Percentiles rank a stretch among this genome's conserved stretches.
Evolutionary conservation across 2,888 invertebrate species (phyloP).

Genomic region (Xestia xanthographa): DNA sequence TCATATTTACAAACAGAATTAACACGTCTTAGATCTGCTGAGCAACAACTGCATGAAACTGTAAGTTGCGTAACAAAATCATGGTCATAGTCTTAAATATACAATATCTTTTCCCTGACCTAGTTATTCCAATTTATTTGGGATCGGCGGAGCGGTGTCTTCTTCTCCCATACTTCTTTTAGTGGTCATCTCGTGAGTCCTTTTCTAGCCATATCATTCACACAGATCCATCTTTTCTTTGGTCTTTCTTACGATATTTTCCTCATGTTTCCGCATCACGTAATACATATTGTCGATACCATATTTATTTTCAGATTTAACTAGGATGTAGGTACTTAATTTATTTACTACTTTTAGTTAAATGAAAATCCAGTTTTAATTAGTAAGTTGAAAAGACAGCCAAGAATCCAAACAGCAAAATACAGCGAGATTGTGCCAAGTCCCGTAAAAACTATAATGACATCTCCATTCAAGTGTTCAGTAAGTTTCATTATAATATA

Average conservation of each 20-base stretch:
- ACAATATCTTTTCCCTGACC: neutral
- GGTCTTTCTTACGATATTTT: neutral
- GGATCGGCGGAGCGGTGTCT: neutral
- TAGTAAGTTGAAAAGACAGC: constrained; percentile 56
- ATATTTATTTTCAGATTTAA: neutral
- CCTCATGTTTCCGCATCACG: neutral
- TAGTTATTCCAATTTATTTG: neutral
- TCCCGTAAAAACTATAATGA: constrained; percentile 81
- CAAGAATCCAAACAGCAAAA: constrained; percentile 68
- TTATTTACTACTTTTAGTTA: constrained; percentile 58
- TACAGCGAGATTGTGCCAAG: constrained; percentile 82
- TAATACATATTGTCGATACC: neutral
- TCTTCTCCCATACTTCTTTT: neutral
- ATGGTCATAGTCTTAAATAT: neutral
- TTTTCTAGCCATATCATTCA: neutral
- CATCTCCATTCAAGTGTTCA: constrained; percentile 81
- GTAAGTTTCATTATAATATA: constrained; percentile 71
- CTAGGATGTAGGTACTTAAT: neutral
- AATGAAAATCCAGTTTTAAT: constrained; percentile 56
- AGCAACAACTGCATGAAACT: constrained; percentile 71
- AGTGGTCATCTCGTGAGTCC: neutral
- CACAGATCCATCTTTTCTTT: neutral
- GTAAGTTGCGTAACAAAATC: constrained; percentile 63
- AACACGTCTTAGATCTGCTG: constrained; percentile 67
- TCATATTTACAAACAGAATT: constrained; percentile 74